phyloP scores from a whole-genome alignment of 2,797 vertebrate species.

The Sphenopsis melanotis region DNA sequence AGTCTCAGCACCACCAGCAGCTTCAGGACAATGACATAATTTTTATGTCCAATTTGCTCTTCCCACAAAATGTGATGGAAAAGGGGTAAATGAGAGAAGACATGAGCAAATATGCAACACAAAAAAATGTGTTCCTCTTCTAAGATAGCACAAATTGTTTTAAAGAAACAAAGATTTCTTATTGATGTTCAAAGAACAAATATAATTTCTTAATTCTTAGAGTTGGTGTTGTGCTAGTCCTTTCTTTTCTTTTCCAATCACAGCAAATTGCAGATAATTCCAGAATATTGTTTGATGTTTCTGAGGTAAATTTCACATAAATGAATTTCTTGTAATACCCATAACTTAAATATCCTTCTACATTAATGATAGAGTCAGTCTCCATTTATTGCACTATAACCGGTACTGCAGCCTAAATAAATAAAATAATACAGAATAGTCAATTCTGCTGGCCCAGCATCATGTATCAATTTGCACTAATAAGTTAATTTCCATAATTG shows the following conservation, averaged over 20 bases:
- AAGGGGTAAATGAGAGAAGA: background rate
- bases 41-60: background rate
- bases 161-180: background rate
- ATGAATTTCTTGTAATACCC: background rate
- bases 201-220: background rate
- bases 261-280: background rate
- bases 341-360: background rate
- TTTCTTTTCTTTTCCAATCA: background rate
- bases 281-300: background rate
- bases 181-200: background rate
- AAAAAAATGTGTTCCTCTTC: background rate
- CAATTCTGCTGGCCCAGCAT: background rate
- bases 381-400: background rate
- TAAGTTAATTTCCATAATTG: constrained; percentile 58
- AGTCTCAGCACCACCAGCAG: rapidly evolving
- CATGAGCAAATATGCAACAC: rapidly evolving
- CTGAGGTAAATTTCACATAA: background rate
- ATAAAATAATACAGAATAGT: background rate
- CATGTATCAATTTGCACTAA: constrained; percentile 48
- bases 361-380: background rate
- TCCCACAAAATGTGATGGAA: background rate
- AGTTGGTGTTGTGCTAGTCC: background rate
- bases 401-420: background rate
- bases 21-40: rapidly evolving
- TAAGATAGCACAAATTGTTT: background rate